Evolutionary conservation across 2,888 invertebrate genomes (phyloP), one percentile per base, ranked within the genome.

Genomic region (Cantharis lateralis): DNA sequence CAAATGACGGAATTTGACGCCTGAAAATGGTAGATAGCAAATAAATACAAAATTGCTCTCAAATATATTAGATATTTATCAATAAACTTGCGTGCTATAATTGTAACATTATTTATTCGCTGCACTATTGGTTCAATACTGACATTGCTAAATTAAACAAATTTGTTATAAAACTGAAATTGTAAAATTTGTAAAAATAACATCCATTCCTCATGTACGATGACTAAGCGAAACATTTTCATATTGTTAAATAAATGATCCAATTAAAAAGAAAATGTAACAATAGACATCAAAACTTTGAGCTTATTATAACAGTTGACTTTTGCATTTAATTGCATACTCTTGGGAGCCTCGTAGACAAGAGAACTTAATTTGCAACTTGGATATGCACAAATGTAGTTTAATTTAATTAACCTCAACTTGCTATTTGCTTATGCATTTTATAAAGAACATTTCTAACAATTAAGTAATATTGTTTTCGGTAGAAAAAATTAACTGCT

Each of bases 1-100:
- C 70, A 75, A 70, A 64, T 75, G 75, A 75, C 71, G 75, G 75
- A 71, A 75, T 61, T 48, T n/a, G 62, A 26, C 71, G 75, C 71
- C 75, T 75, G 75, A 71, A 75, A 48, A 62, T 66, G 18, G 26
- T 61, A 71, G 75, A 75, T 75, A 75, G 61, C 66, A 70, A 71
- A 71, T 71, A 71, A 75, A 75, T 71, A 70, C 71, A 75, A 75
- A 66, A 70, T 75, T 75, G 61, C 71, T 48, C 64, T 70, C 70
- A 70, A 74, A 63, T 73, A 32, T 68, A 73, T 68, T 48, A 48
- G 48, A 48, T 48, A 48, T 48, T 48, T n/a, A 48, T 48, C 48
- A 48, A 48, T 48, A 48, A 48, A 48, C 48, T 48, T 48, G 48
- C 48, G 48, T 48, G 48, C n/a, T 48, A n/a, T 48, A n/a, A 48